Base-by-base conservation (phyloP, 1,140 invertebrate species). In the Psilanteris sp. region DNA sequence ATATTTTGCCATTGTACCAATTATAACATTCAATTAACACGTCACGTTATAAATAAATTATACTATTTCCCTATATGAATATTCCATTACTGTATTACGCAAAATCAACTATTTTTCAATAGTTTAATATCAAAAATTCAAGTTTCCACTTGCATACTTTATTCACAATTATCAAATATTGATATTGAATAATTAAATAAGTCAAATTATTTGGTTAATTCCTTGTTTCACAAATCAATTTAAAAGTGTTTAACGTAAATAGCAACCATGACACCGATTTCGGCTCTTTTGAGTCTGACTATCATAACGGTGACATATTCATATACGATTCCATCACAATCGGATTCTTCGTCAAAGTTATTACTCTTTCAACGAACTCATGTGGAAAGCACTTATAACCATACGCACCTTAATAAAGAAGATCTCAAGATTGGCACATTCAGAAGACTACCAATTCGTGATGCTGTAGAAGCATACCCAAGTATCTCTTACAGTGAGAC, bases 401-500 rank as follows among this genome's bases (percentile, higher is more conserved):
- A 80, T 11, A 82, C 52, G n/a, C 50, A 68, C 11, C 36, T 5
- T 4, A 5, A 18, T 5, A 41, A 52, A 18, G 16, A 61, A 67
- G 27, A 68, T 8, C 9, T 62, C 1, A 66, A 70, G 9, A 77
- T 81, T 55, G 86, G 80, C 54, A 84, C 84, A 22, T 84, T 84
- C 4, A 79, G 54, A 50, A 84, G 86, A 46, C 64, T 91, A 36
- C 91, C 91, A 0, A 68, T 93, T 14, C 87, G 91, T 24, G 88
- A 90, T 24, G 90, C 91, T 0, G 91, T 92, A 1, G 91, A 92
- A 79, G 88, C 88, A 16, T 79, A 91, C 16, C 91, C 91, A 5
- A 70, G 59, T 32, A 39, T 29, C 34, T 66, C 27, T 18, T 10
- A 52, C 37, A 34, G 26, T 57, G 66, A 71, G 24, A 67, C 32